Conservation (phyloP, 2,888 invertebrate species). For the Drosophila picticornis region DNA sequence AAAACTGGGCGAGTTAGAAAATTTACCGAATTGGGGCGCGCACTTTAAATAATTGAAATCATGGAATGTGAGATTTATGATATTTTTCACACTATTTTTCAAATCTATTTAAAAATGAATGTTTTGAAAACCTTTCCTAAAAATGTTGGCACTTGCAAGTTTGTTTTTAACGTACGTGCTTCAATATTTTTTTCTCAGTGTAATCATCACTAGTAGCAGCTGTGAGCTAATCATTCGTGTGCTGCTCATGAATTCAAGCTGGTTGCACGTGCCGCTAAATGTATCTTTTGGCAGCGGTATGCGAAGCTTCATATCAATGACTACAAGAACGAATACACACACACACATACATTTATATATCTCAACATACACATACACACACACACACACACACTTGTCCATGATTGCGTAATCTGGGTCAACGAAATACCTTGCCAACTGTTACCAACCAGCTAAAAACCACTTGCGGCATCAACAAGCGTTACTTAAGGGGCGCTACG, state of each 20-base stretch:
- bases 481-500: not conserved
- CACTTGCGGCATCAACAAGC: slow-evolving; percentile 50
- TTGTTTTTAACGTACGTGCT: not conserved
- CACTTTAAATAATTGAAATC: not conserved
- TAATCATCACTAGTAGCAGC: slow-evolving; percentile 37
- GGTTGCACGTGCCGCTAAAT: slow-evolving; percentile 45
- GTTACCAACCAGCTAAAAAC: slow-evolving; percentile 29
- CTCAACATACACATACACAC: not conserved
- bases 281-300: slow-evolving; percentile 34
- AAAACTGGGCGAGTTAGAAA: too few relatives aligned
- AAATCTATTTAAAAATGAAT: not conserved
- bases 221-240: slow-evolving; percentile 41
- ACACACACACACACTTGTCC: slow-evolving; percentile 13
- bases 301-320: slow-evolving; percentile 29
- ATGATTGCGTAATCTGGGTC: slow-evolving; percentile 76
- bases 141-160: not conserved
- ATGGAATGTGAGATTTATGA: not conserved
- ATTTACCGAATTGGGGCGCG: too few relatives aligned
- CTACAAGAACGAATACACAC: not conserved
- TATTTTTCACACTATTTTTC: not conserved
- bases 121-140: not conserved
- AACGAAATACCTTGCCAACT: slow-evolving; percentile 57
- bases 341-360: not conserved
- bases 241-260: slow-evolving; percentile 33
- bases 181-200: slow-evolving; percentile 8